Base-by-base conservation (phyloP, 2,113 vertebrate genomes). In the Rhinoptilus africanus region DNA sequence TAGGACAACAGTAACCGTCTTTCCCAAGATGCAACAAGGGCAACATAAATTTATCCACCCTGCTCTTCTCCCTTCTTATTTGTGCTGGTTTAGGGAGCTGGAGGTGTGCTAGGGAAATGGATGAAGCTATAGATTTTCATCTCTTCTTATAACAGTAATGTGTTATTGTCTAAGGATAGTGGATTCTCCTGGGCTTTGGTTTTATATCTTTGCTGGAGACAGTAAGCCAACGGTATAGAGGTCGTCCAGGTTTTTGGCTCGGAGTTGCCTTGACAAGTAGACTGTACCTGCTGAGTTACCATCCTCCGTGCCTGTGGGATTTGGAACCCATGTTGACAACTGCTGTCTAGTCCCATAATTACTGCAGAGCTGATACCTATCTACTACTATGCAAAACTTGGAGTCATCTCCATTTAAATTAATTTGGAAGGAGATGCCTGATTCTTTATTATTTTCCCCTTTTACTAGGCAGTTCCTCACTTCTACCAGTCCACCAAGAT, bases 1-100 rank as follows among this genome's bases (percentile, higher is more conserved):
- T 48, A 57, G 4, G 48, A 72, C 45, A 67, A 53, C 0, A 0
- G 18, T 41, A 54, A 5, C 16, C 1, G 1, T 41, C 62, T 83
- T 79, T 50, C 23, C 41, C 26, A 81, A 73, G 50, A 57, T 35
- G 34, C 14, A 69, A 51, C 10, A 48, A 80, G 43, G 21, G 12
- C 35, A 72, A 34, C 2, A 27, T n/a, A 41, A 66, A 54, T 79
- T 66, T 67, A 30, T 63, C 37, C 45, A 47, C 5, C 10, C 5
- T 77, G 26, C 53, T 84, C 9, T n/a, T 78, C 28, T 83, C 6
- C 37, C 4, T 12, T 77, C 10, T 76, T 93, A 9, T 16, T 54
- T 66, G 8, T 48, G 17, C 76, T 59, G 30, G 51, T 48, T 75
- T 84, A 75, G 22, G 24, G 45, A 87, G 56, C 63, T 39, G 64